Evolutionary conservation across 2,888 invertebrate species (phyloP).

Genomic region (Drosophila melanosoma): DNA sequence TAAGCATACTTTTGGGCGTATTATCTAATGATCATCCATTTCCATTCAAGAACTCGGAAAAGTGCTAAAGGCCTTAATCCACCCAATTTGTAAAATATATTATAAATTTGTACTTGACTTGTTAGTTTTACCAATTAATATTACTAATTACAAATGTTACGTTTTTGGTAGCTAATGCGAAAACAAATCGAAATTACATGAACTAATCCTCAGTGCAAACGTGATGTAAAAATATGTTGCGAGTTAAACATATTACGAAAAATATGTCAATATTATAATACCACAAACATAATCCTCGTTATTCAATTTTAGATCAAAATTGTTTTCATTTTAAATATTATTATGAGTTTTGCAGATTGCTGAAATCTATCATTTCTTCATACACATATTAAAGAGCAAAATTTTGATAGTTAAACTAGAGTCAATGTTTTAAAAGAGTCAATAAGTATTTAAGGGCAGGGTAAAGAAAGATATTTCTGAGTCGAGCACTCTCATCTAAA

Average conservation of each 20-base stretch:
- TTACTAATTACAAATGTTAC: background rate
- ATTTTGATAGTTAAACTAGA: background rate
- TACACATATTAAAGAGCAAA: background rate
- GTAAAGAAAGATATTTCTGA: background rate
- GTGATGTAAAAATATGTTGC: background rate
- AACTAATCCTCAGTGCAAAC: background rate
- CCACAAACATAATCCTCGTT: background rate
- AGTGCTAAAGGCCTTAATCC: background rate
- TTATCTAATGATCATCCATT: background rate
- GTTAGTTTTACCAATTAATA: background rate
- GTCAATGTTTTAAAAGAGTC: background rate
- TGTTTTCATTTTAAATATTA: background rate
- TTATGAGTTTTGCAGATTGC: background rate
- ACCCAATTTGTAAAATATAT: background rate
- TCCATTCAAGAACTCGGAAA: background rate
- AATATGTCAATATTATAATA: background rate
- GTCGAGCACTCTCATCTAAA: background rate
- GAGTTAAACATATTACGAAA: background rate
- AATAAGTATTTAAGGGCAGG: background rate
- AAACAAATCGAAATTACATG: background rate
- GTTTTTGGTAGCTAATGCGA: background rate
- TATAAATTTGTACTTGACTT: background rate
- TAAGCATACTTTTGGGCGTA: background rate
- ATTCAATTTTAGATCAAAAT: background rate
- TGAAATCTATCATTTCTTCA: background rate